Percentiles rank a stretch among this genome's conserved stretches.
Evolutionary conservation across 2,113 vertebrate species (phyloP).

Genomic region (Chaenocephalus aceratus): DNA sequence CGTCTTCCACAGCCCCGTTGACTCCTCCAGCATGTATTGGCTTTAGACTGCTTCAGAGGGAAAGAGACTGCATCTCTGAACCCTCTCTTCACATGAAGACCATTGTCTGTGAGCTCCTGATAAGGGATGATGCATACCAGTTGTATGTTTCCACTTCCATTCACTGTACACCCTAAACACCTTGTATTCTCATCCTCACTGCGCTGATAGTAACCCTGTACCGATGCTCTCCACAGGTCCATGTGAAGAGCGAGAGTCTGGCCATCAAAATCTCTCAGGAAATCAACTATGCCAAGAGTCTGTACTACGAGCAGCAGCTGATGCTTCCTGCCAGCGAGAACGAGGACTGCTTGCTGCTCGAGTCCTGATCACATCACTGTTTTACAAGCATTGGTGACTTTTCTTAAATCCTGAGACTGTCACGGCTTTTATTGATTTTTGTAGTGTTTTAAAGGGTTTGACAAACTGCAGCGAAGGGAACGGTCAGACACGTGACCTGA

Average conservation of each 20-base stretch:
- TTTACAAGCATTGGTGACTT: background rate
- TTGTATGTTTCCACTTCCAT: too few species aligned
- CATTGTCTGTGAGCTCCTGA: too few species aligned
- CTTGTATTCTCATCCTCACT: too few species aligned
- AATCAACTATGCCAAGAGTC: constrained; percentile 99
- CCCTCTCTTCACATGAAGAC: too few species aligned
- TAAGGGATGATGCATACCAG: too few species aligned
- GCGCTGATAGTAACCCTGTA: background rate
- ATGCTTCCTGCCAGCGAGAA: constrained; percentile 92
- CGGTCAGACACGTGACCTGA: background rate
- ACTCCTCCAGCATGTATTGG: too few species aligned
- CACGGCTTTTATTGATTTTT: constrained; percentile 8
- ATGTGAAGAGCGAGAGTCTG: constrained; percentile 92
- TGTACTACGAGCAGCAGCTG: constrained; percentile 98
- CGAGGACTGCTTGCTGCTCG: constrained; percentile 88
- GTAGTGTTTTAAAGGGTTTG: constrained; percentile 21
- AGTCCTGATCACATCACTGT: constrained; percentile 82
- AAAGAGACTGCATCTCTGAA: too few species aligned
- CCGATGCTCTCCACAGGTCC: constrained; percentile 84
- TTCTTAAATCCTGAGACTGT: background rate
- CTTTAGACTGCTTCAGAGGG: too few species aligned
- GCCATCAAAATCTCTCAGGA: constrained; percentile 96
- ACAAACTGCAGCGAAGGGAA: constrained; percentile 26
- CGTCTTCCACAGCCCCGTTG: too few species aligned
- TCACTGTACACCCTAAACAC: too few species aligned